These are phyloP conservation scores for cat (Felis catus) DNA, from an alignment of 2,113 vertebrate genomes.

Conservation along the genomic window DNA sequence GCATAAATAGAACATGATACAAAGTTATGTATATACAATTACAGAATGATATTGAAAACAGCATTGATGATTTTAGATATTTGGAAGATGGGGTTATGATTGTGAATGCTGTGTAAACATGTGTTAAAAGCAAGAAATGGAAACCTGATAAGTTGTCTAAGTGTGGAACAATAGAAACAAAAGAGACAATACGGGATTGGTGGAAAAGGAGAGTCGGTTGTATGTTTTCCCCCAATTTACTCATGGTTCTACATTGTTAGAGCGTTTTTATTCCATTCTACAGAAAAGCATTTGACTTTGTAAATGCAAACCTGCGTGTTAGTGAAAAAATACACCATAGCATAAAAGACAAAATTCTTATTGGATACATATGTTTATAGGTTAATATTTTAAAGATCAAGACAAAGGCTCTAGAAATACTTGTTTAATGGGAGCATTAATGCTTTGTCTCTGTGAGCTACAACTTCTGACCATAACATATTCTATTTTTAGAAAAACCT, in stretches of 20 bases:
- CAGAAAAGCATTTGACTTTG: neutral
- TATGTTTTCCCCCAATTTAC: neutral
- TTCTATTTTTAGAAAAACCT: neutral
- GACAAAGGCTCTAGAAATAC: neutral
- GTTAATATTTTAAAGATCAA: neutral
- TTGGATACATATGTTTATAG: neutral
- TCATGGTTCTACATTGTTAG: neutral
- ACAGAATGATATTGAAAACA: neutral
- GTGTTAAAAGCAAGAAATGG: neutral
- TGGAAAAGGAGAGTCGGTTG: neutral
- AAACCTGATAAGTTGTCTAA: neutral
- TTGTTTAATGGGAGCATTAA: neutral
- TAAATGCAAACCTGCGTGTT: neutral
- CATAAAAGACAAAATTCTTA: neutral
- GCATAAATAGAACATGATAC: neutral
- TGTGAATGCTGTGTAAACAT: neutral
- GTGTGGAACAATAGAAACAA: neutral
- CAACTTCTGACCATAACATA: neutral
- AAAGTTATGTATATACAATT: constrained; percentile 15
- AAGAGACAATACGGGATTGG: neutral
- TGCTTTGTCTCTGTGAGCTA: neutral
- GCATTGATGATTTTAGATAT: neutral
- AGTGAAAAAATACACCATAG: neutral
- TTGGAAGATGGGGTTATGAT: neutral
- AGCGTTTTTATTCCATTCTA: neutral